Evolutionary conservation across 92 coral and sea anemone species (phyloP).

Genomic region (Nematostella vectensis): DNA sequence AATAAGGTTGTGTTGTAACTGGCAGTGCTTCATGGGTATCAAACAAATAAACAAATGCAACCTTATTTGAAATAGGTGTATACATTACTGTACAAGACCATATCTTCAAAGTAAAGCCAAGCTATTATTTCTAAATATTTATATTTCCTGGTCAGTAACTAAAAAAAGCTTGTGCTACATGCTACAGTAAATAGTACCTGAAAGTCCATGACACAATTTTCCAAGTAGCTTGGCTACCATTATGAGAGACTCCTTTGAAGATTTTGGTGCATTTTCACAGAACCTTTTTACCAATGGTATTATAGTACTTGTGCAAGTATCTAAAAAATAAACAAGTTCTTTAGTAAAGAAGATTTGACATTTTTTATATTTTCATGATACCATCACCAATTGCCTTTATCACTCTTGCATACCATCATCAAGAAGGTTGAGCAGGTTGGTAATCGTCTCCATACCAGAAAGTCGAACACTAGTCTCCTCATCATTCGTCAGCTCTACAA

Average conservation of each 20-base stretch:
- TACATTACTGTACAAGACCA: no score
- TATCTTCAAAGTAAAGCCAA: no score
- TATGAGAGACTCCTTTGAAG: conserved; percentile 54
- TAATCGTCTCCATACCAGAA: conserved; percentile 90
- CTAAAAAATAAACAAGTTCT: conserved; percentile 23
- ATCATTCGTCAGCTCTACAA: conserved; percentile 93
- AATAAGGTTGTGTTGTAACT: no score
- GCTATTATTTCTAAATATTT: no score
- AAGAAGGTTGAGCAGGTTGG: conserved; percentile 77
- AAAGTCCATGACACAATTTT: conserved; percentile 87
- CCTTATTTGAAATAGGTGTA: no score
- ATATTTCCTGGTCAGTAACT: no score
- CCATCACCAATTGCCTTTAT: no score
- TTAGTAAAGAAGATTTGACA: no score
- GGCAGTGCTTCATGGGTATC: no score
- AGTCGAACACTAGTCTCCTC: conserved; percentile 85
- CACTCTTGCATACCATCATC: conserved; percentile 88
- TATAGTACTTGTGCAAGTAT: conserved; percentile 75
- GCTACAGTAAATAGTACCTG: conserved; percentile 70
- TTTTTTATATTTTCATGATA: no score
- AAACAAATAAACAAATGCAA: no score
- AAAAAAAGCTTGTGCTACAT: no score
- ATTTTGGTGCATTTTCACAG: conserved; percentile 68
- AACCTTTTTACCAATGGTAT: conserved; percentile 84
- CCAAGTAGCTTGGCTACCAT: conserved; percentile 85